A percentile compares a stretch with the other conserved stretches of the same genome.
These are phyloP conservation scores for Rapana venosa DNA, from an alignment of 2,888 invertebrate species.

Conservation along the genomic window DNA sequence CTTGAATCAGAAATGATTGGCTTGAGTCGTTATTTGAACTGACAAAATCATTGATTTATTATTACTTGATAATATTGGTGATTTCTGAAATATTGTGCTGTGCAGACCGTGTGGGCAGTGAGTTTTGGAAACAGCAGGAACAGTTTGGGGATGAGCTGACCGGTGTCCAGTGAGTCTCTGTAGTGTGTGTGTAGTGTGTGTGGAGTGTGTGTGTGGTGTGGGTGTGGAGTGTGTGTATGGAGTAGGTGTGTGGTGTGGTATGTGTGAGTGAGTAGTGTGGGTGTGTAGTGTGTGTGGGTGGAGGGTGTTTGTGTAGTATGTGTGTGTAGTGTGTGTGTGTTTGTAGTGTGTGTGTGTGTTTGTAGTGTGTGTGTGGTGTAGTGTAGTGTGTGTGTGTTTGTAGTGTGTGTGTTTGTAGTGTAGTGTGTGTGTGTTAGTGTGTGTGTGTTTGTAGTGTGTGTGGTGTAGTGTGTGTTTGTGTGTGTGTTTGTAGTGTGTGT, in stretches of 20 bases:
- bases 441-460: too few relatives aligned
- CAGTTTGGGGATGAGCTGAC: conserved; percentile 76
- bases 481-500: too few relatives aligned
- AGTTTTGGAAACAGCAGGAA: conserved; percentile 78
- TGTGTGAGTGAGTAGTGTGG: not conserved
- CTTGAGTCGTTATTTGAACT: too few relatives aligned
- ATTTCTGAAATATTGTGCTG: not conserved
- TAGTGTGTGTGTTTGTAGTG: too few relatives aligned
- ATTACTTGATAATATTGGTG: not conserved
- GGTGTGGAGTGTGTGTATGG: not conserved
- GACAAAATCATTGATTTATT: not conserved
- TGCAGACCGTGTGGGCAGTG: conserved; percentile 78
- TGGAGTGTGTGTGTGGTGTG: not conserved
- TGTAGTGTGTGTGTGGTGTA: too few relatives aligned
- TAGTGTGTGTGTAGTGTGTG: not conserved
- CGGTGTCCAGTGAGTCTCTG: conserved; percentile 74
- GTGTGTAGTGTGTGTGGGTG: not conserved
- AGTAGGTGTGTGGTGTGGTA: not conserved
- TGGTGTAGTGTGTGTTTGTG: too few relatives aligned
- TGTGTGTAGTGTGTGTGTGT: too few relatives aligned
- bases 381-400: too few relatives aligned
- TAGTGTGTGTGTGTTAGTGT: too few relatives aligned
- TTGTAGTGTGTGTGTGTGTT: too few relatives aligned
- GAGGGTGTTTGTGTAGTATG: not conserved
- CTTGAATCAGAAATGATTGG: too few relatives aligned